Base-by-base conservation (phyloP, 2,113 vertebrate genomes). In the Mystacornis crossleyi region DNA sequence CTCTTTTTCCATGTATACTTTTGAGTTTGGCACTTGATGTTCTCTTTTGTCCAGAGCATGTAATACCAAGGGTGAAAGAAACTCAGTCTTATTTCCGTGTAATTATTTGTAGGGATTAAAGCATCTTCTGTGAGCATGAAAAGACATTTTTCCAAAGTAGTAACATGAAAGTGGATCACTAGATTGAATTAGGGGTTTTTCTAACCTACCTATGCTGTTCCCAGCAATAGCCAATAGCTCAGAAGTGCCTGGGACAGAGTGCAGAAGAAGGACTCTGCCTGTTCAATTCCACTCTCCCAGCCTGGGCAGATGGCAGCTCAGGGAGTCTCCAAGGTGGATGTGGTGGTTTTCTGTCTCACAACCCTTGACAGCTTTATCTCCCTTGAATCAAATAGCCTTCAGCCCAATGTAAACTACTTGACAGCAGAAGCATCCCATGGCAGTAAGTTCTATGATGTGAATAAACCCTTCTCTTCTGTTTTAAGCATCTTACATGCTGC, bases 251-350 rank as follows among this genome's bases (percentile, higher is more conserved):
- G 69, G 42, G 60, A 47, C 0, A 4, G 26, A 23, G 23, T 64
- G 29, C 14, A 60, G 77, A 50, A 60, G 77, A 50, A n/a, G 14
- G 19, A 45, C 25, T 45, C 13, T 57, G 73, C 50, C 77, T 38
- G 1, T 89, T 55, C 36, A 12, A 5, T 62, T 73, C 4, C 10
- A 6, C 45, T 81, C 10, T 40, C 17, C 50, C 50, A 47, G 17
- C 55, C 15, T 53, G 17, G 34, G 31, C 26, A 71, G 33, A 47
- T 0, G 33, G 31, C 34, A 40, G 11, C 36, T 64, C 4, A 0
- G 43, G 70, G n/a, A 47, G 50, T 79, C 36, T 67, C 8, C 0
- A 0, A 25, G 45, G 53, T 29, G 38, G 36, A 40, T n/a, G 21
- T 21, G 14, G 23, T 81, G 48, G 2, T 79, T 55, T 75, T 79